Conservation (phyloP, 2,888 invertebrate genomes). For the Hypsopygia costalis region DNA sequence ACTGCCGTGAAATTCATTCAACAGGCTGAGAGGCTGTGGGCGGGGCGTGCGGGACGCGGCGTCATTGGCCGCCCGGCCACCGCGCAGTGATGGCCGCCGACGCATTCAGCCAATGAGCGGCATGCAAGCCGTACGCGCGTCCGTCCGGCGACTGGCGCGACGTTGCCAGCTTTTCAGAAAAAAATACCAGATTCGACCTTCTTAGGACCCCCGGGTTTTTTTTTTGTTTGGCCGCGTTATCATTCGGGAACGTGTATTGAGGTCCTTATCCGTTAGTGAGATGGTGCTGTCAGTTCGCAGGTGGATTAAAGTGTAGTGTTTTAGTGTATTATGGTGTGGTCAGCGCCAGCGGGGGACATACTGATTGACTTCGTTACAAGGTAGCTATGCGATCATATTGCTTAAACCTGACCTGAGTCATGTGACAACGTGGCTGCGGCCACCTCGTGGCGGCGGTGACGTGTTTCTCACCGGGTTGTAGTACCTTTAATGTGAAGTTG, state of each 20-base stretch:
- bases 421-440: constrained; percentile 30
- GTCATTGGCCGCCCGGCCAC: constrained; percentile 64
- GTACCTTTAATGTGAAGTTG: constrained; percentile 16
- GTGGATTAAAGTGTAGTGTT: constrained; percentile 64
- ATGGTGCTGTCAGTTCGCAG: constrained; percentile 56
- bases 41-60: constrained; percentile 75
- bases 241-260: constrained; percentile 68
- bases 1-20: constrained; percentile 74
- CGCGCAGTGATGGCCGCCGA: constrained; percentile 72
- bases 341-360: constrained; percentile 71
- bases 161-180: constrained; percentile 77
- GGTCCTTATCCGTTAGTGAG: constrained; percentile 70
- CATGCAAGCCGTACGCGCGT: constrained; percentile 74
- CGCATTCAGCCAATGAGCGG: constrained; percentile 76
- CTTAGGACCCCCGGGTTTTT: constrained; percentile 76
- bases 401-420: constrained; percentile 31
- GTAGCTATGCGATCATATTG: constrained; percentile 44
- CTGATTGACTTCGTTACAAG: constrained; percentile 74
- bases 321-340: constrained; percentile 77
- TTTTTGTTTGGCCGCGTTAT: constrained; percentile 78
- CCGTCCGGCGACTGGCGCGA: constrained; percentile 65
- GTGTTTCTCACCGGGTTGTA: constrained; percentile 28
- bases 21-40: constrained; percentile 71
- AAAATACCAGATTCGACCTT: constrained; percentile 79
- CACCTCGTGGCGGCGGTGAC: constrained; percentile 20